Evolutionary conservation across 1,140 invertebrate genomes (phyloP).

Genomic region (Anoplolepis gracilipes): DNA sequence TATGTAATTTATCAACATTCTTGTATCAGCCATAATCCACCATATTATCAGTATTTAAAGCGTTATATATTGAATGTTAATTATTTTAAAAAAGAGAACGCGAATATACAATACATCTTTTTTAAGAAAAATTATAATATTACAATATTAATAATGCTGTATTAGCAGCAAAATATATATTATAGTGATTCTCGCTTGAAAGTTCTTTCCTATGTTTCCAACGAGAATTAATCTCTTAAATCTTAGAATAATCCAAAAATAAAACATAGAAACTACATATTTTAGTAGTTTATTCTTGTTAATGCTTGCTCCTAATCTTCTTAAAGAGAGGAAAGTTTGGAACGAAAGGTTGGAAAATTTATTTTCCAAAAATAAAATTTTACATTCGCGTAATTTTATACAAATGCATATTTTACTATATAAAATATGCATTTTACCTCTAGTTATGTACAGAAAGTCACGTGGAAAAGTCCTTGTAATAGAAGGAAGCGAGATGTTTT

Average conservation of each 20-base stretch:
- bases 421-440: neutral
- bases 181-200: neutral
- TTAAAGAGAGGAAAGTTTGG: neutral
- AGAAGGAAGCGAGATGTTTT: neutral
- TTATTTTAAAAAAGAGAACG: neutral
- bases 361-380: conserved; percentile 7
- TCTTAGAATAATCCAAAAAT: neutral
- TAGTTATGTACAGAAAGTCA: neutral
- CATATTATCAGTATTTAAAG: neutral
- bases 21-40: neutral
- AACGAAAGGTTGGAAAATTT: neutral
- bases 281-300: neutral
- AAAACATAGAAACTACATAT: neutral
- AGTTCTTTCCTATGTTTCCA: neutral
- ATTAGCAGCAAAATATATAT: neutral
- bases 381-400: neutral
- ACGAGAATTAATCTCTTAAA: conserved; percentile 1
- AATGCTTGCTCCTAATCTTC: neutral
- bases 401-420: neutral
- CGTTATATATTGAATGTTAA: neutral
- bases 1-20: neutral
- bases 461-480: neutral
- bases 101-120: neutral
- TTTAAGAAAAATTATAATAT: neutral
- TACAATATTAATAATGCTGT: neutral